Evolutionary conservation across 2,797 vertebrate genomes (phyloP).

Genomic region (Macropodus opercularis): DNA sequence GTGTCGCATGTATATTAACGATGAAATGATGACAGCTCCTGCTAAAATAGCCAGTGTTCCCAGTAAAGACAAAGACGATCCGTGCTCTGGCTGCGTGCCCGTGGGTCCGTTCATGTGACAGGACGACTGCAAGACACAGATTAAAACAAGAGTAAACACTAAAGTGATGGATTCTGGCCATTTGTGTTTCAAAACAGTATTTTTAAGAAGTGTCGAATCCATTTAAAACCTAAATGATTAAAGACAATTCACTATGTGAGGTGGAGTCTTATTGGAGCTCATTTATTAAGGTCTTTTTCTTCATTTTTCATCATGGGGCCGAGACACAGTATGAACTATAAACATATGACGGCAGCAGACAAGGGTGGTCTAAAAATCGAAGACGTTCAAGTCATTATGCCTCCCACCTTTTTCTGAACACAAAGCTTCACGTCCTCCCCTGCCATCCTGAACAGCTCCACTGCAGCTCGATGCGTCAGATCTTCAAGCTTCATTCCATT

Average conservation of each 20-base stretch:
- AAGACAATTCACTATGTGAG: too few species aligned
- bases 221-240: not conserved
- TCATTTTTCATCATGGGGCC: too few species aligned
- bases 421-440: conserved; percentile 87
- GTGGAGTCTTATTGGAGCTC: too few species aligned
- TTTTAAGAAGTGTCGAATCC: not conserved
- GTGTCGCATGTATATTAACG: conserved; percentile 64
- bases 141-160: not conserved
- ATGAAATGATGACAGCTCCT: conserved; percentile 39
- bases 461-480: conserved; percentile 85
- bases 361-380: too few species aligned
- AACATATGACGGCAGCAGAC: too few species aligned
- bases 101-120: conserved; percentile 64
- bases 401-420: conserved; percentile 88
- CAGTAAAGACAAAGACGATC: conserved; percentile 36
- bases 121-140: conserved; percentile 60
- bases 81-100: conserved; percentile 48
- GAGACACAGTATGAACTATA: too few species aligned
- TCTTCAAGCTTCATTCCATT: conserved; percentile 88
- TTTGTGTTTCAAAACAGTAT: not conserved
- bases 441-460: conserved; percentile 90
- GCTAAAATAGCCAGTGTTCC: conserved; percentile 38
- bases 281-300: too few species aligned
- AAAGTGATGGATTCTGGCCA: not conserved
- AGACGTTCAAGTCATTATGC: not conserved